These are phyloP conservation scores for Nestor notabilis DNA, from an alignment of 2,113 vertebrate genomes.

Conservation along the genomic window DNA sequence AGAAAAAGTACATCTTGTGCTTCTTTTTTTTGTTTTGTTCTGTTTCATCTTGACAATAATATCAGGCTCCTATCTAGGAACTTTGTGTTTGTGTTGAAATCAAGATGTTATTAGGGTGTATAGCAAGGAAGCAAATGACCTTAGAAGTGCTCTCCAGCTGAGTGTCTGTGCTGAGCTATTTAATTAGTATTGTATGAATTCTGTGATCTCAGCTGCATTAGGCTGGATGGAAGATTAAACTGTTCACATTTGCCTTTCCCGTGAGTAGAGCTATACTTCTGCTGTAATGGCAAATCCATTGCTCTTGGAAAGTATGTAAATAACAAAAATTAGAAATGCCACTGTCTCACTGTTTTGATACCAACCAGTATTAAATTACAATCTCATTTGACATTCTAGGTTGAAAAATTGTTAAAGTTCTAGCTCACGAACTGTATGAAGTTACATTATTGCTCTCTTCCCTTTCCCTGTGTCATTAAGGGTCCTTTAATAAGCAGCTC, in stretches of 20 bases:
- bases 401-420: not conserved
- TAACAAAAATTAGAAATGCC: not conserved
- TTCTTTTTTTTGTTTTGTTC: not conserved
- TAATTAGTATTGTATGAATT: conserved; percentile 3
- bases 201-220: not conserved
- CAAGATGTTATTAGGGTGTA: not conserved
- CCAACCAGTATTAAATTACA: not conserved
- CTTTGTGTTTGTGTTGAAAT: not conserved
- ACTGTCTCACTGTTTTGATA: not conserved
- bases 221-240: not conserved
- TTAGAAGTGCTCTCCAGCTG: not conserved
- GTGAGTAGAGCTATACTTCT: not conserved
- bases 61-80: not conserved
- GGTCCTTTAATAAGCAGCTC: not conserved
- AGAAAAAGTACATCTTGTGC: not conserved
- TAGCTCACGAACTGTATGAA: not conserved
- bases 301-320: not conserved
- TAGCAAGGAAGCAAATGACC: not conserved
- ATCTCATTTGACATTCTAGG: not conserved
- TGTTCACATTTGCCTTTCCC: not conserved
- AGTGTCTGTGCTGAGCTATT: not conserved
- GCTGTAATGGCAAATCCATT: not conserved
- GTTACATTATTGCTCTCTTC: not conserved
- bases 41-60: not conserved
- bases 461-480: not conserved